Base-by-base conservation (phyloP, 2,888 invertebrate genomes). In the Xanthia icteritia region DNA sequence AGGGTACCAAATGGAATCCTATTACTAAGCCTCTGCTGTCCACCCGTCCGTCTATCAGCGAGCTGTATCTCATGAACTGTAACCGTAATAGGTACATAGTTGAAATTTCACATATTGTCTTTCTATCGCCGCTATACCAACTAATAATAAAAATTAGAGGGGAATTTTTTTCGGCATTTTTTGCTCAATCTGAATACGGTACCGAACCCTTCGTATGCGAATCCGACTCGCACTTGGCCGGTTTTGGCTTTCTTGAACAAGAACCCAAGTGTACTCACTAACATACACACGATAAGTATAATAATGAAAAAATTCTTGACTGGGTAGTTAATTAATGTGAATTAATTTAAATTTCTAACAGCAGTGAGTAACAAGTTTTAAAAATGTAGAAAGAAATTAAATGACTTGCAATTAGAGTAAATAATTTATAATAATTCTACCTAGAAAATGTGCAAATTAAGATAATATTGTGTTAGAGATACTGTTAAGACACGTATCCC, bases 261-360 rank as follows among this genome's bases (percentile, higher is more conserved):
- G 13, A 78, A 77, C n/a, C 13, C 56, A n/a, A n/a, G n/a, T n/a
- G n/a, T 42, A 48, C 56, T 70, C 31, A 67, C 51, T 63, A 70
- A 58, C 39, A 11, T 65, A 45, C 13, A 56, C 17, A 66, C 42
- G 58, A 36, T 68, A 51, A 56, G 17, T 56, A 45, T 58, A 68
- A 51, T 31, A 81, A 81, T 76, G 5, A 68, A 54, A 67, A 69
- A 23, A 65, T 8, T 76, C 48, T 68, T 27, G 15, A 76, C 63
- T 39, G n/a, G 11, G 4, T 31, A 36, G 54, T 17, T 82, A 80
- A 74, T 63, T 36, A 68, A 75, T 68, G 76, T 68, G 27, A 75
- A 81, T 64, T 68, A 63, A 81, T 81, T 81, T 63, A 4, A 63
- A 74, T 64, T 75, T 75, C 27, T 67, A 64, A 58, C 31, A 42